phyloP scores from a whole-genome alignment of 2,797 vertebrate species.

The Pangasius sanitwongsei region DNA sequence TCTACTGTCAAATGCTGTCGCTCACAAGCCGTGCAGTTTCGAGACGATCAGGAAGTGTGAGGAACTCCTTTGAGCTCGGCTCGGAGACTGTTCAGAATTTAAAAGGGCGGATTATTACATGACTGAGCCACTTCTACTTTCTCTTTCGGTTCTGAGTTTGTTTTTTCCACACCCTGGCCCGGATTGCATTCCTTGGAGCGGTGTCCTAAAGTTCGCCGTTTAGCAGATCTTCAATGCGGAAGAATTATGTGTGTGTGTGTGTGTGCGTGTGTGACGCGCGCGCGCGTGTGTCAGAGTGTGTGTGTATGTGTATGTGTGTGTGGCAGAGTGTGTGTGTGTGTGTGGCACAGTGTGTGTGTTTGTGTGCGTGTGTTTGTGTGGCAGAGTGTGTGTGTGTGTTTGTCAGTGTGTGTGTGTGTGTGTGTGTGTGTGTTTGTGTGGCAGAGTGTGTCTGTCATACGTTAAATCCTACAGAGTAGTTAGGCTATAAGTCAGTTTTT shows the following conservation, averaged over 20 bases:
- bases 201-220: not conserved
- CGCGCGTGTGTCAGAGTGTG: not conserved
- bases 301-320: not conserved
- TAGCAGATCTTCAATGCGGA: not conserved
- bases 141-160: constrained; percentile 22
- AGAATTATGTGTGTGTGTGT: not conserved
- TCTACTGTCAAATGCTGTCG: too few species aligned
- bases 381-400: too few species aligned
- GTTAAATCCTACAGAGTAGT: not conserved
- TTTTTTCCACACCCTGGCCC: too few species aligned
- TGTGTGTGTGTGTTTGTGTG: not conserved
- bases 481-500: not conserved
- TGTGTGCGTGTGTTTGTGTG: not conserved
- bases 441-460: too few species aligned
- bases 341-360: too few species aligned
- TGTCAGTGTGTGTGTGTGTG: not conserved
- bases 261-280: not conserved
- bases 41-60: constrained; percentile 14
- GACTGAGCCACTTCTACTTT: not conserved
- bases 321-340: too few species aligned
- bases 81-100: not conserved
- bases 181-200: not conserved
- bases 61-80: not conserved
- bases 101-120: not conserved
- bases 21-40: not conserved